Percentiles rank a stretch among this genome's conserved stretches.
Evolutionary conservation across 2,113 vertebrate genomes (phyloP).

Genomic region (Antidorcas marsupialis): DNA sequence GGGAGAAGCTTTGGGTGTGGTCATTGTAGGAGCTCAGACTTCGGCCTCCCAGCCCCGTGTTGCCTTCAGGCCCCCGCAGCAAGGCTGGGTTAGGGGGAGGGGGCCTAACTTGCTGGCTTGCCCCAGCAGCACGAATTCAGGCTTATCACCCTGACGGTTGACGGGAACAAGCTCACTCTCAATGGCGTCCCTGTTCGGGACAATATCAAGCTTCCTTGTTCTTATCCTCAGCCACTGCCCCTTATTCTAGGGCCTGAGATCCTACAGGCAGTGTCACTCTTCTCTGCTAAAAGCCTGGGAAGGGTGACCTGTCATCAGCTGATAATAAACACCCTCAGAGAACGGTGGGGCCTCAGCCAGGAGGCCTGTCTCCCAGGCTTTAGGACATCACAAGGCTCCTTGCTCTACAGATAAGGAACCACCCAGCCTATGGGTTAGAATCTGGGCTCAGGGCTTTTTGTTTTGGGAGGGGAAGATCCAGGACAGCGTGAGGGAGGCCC

Average conservation of each 20-base stretch:
- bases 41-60: neutral
- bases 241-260: neutral
- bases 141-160: neutral
- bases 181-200: neutral
- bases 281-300: neutral
- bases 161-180: neutral
- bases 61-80: rapidly evolving
- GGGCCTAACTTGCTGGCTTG: neutral
- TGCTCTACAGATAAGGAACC: neutral
- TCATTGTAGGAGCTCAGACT: neutral
- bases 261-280: neutral
- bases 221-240: neutral
- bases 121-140: neutral
- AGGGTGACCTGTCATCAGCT: no score
- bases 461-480: neutral
- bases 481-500: neutral
- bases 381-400: neutral
- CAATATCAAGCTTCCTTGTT: neutral
- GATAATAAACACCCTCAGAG: neutral
- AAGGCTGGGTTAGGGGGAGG: neutral
- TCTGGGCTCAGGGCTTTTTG: neutral
- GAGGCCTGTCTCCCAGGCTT: neutral
- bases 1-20: neutral
- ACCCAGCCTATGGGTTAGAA: neutral
- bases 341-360: neutral